Evolutionary conservation across 2,888 invertebrate genomes (phyloP).

Genomic region (Lapara coniferarum): DNA sequence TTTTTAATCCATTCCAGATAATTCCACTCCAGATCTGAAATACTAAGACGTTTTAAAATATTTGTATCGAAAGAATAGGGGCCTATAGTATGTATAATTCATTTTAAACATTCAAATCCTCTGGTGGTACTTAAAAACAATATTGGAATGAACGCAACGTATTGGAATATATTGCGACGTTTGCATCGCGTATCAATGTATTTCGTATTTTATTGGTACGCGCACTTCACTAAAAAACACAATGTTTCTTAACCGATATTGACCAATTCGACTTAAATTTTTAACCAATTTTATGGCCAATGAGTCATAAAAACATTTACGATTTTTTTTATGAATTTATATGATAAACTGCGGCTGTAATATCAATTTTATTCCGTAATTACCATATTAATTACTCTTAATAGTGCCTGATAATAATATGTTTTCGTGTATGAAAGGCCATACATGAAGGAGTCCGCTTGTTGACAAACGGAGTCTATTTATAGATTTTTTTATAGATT

Average conservation of each 20-base stretch:
- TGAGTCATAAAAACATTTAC: constrained; percentile 10
- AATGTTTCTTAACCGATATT: constrained; percentile 15
- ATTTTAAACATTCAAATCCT: too few species aligned
- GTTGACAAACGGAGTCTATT: too few species aligned
- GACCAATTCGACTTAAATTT: constrained; percentile 19
- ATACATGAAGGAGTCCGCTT: too few species aligned
- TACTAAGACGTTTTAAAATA: too few species aligned
- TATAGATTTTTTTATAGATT: too few species aligned
- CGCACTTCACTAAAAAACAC: constrained; percentile 5
- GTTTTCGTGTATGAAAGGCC: constrained; percentile 3
- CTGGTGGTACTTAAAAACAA: background rate
- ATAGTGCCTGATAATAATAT: background rate
- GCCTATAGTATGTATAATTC: too few species aligned
- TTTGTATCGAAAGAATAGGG: too few species aligned
- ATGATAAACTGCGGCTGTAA: constrained; percentile 2
- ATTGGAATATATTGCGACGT: too few species aligned
- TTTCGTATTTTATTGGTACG: background rate
- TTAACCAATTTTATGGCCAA: constrained; percentile 18
- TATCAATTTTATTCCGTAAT: constrained; percentile 14
- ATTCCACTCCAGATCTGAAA: too few species aligned
- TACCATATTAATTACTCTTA: constrained; percentile 19
- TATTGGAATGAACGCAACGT: constrained; percentile 7
- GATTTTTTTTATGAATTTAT: constrained; percentile 4
- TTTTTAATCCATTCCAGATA: too few species aligned
- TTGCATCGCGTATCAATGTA: background rate